Conservation (phyloP, 2,888 invertebrate species). For the Pseudeuparius sepicola region DNA sequence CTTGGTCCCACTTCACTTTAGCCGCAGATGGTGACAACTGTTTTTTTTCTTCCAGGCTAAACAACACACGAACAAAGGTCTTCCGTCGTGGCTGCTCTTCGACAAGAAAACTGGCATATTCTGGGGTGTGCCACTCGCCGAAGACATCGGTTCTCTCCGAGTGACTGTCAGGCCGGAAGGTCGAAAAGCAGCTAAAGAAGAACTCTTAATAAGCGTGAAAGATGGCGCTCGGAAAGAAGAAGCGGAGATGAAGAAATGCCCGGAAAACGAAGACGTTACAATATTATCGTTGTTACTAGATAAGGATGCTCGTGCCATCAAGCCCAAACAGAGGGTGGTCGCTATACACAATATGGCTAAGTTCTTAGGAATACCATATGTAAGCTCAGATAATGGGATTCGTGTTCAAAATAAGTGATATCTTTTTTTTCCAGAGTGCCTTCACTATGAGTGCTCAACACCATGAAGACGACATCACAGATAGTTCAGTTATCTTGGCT, state of each 20-base stretch:
- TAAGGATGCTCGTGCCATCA: slow-evolving; percentile 51
- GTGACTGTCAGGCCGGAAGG: slow-evolving; percentile 49
- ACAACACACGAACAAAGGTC: slow-evolving; percentile 34
- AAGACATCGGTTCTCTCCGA: slow-evolving; percentile 58
- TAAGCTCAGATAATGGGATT: slow-evolving; percentile 35
- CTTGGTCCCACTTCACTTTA: too few relatives aligned
- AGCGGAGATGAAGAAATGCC: slow-evolving; percentile 29
- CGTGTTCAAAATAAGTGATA: slow-evolving; percentile 4
- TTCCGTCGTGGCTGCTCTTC: slow-evolving; percentile 63
- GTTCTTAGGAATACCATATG: slow-evolving; percentile 58
- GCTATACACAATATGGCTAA: slow-evolving; percentile 62
- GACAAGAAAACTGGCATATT: slow-evolving; percentile 59
- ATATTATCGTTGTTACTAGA: slow-evolving; percentile 60
- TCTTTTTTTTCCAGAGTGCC: slow-evolving; percentile 40
- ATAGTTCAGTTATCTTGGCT: slow-evolving; percentile 42
- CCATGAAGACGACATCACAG: slow-evolving; percentile 37
- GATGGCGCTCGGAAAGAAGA: slow-evolving; percentile 27
- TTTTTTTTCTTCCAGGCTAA: slow-evolving; percentile 40
- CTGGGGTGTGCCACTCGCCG: slow-evolving; percentile 60
- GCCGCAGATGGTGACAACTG: too few relatives aligned
- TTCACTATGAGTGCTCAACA: slow-evolving; percentile 42
- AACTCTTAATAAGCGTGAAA: slow-evolving; percentile 56
- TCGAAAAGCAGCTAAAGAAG: slow-evolving; percentile 46
- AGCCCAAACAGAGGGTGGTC: slow-evolving; percentile 53
- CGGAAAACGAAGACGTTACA: slow-evolving; percentile 34